Conservation (phyloP, 2,888 invertebrate species). For the Microctonus aethiopoides region DNA sequence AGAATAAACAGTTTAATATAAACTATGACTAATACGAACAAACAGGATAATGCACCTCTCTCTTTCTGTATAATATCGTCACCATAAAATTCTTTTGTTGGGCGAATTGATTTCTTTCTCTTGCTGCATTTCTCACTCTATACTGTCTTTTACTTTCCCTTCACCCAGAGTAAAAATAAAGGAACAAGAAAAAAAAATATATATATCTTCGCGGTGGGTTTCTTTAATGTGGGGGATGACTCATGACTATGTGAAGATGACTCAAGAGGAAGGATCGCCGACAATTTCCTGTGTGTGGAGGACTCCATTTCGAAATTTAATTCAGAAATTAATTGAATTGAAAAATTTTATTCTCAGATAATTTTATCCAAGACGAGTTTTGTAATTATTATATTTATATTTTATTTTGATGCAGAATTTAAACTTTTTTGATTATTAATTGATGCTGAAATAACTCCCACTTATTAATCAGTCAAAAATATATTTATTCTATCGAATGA, state of each 20-base stretch:
- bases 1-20: slow-evolving; percentile 3
- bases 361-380: no score
- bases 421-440: no score
- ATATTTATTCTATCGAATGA: no score
- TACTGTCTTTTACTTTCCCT: slow-evolving; percentile 4
- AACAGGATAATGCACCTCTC: slow-evolving; percentile 22
- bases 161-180: background rate
- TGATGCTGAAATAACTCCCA: no score
- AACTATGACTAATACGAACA: slow-evolving; percentile 9
- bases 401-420: no score
- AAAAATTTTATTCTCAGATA: background rate
- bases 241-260: slow-evolving; percentile 55
- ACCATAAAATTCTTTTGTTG: slow-evolving; percentile 62
- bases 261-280: slow-evolving; percentile 60
- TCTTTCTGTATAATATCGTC: slow-evolving; percentile 29
- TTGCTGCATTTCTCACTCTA: background rate
- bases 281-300: slow-evolving; percentile 53
- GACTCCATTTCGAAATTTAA: slow-evolving; percentile 15
- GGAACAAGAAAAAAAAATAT: no score
- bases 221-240: slow-evolving; percentile 49
- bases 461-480: no score
- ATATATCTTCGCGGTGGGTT: slow-evolving; percentile 32
- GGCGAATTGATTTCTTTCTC: slow-evolving; percentile 55
- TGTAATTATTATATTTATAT: no score
- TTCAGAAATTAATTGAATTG: slow-evolving; percentile 12